phyloP scores from a whole-genome alignment of 2,113 vertebrate genomes.

The Scomber colias region DNA sequence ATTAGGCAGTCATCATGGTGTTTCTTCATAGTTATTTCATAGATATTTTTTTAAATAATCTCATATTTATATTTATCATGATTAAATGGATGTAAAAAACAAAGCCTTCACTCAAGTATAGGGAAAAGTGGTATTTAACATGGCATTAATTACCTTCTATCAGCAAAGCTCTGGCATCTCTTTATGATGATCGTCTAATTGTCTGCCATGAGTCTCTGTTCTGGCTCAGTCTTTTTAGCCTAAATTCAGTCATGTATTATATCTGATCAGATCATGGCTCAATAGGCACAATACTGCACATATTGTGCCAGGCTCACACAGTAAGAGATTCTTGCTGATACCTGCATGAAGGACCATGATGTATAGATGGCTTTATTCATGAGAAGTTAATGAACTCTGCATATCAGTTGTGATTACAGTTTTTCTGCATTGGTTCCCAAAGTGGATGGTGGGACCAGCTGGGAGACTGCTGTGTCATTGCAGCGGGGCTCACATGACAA shows the following conservation, averaged over 20 bases:
- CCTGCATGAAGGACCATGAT: background rate
- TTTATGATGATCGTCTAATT: slow-evolving; percentile 26
- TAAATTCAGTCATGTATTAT: slow-evolving; percentile 43
- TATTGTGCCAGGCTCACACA: slow-evolving; percentile 34
- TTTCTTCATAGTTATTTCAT: no score
- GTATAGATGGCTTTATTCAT: slow-evolving; percentile 29
- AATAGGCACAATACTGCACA: slow-evolving; percentile 36
- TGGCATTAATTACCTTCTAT: background rate
- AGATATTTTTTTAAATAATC: no score
- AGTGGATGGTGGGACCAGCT: background rate
- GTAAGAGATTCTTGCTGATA: slow-evolving; percentile 17
- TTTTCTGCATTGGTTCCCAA: background rate
- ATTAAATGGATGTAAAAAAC: background rate
- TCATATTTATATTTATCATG: background rate
- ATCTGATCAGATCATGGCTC: slow-evolving; percentile 52
- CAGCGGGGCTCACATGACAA: no score
- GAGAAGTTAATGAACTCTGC: background rate
- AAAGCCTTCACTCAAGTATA: background rate
- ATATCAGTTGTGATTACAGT: background rate
- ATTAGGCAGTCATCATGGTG: no score
- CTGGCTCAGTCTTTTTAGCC: slow-evolving; percentile 11
- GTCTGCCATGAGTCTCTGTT: slow-evolving; percentile 9
- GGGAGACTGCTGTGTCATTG: background rate
- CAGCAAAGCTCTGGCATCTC: background rate
- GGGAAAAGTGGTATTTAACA: background rate